Conservation (phyloP, 2,888 invertebrate genomes). For the Xylocampa areola region DNA sequence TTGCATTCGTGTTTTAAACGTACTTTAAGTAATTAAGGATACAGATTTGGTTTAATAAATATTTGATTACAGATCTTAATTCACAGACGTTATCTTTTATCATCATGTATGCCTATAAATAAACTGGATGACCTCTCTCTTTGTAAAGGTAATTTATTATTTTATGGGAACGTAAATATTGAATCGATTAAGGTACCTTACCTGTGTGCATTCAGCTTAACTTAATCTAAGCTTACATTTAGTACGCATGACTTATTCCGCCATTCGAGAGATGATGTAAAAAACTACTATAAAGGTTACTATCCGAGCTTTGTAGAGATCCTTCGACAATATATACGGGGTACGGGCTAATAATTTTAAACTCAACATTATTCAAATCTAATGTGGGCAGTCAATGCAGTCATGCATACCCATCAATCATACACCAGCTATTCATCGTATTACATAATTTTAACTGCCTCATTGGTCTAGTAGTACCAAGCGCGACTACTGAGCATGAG, state of each 20-base stretch:
- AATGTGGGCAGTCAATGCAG: too few relatives aligned
- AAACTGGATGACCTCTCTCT: too few relatives aligned
- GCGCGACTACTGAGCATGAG: too few relatives aligned
- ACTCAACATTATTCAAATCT: conserved; percentile 59
- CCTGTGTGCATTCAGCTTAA: conserved; percentile 44
- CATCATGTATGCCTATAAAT: too few relatives aligned
- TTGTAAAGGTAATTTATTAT: too few relatives aligned
- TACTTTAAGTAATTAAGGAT: too few relatives aligned
- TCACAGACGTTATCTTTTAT: too few relatives aligned
- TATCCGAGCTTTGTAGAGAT: conserved; percentile 37
- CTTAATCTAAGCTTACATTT: conserved; percentile 45
- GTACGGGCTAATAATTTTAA: conserved; percentile 44
- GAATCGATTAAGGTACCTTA: too few relatives aligned
- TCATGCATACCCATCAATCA: conserved; percentile 65
- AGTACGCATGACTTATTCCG: conserved; percentile 66
- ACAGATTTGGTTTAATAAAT: too few relatives aligned
- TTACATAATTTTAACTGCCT: conserved; percentile 40
- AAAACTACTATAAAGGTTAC: conserved; percentile 62
- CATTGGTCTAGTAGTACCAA: too few relatives aligned
- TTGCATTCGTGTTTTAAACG: too few relatives aligned
- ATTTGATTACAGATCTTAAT: too few relatives aligned
- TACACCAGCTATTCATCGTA: conserved; percentile 50
- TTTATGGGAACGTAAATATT: neutral
- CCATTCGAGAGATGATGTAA: conserved; percentile 63
- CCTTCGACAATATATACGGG: conserved; percentile 32